Base-by-base conservation (phyloP, 2,888 invertebrate species). In the Hydrotaea cyrtoneurina region DNA sequence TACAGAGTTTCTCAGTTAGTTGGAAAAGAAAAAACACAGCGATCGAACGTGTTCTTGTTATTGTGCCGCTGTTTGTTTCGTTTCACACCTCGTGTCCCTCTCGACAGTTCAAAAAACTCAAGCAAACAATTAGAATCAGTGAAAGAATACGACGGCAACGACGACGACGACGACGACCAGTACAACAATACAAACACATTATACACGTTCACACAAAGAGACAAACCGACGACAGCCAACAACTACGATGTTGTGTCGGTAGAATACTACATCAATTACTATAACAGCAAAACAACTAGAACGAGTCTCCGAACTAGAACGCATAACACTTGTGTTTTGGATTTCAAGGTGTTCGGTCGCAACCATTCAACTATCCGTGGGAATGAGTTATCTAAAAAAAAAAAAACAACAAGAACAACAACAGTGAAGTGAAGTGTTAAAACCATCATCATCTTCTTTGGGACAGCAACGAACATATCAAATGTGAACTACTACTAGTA, bases 281-380 rank as follows among this genome's bases (percentile, higher is more conserved):
- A 79, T 73, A 74, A 77, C 78, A 69, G 83, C 76, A 74, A 89
- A 89, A 90, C 83, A 83, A 89, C 88, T 90, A 91, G 90, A 90
- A 91, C 89, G 87, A 89, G 89, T 88, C 87, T 87, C 86, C 88
- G 87, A 90, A 88, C 88, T 89, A 91, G 91, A 91, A 91, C 91
- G 90, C 88, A 89, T 89, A 90, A 91, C 91, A 91, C 91, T 91
- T 91, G 91, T 90, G 89, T 89, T 91, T 91, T 91, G 88, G 90
- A 90, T 90, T 91, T 88, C 89, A 89, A 90, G 89, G 90, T 89
- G 91, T 90, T 89, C 90, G 89, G 89, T 81, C 83, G 81, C 75
- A 79, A 71, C 21, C 72, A 78, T 57, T 72, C 73, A 80, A 59
- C 50, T 53, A 83, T 26, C 73, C 46, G 76, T 79, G 79, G 78